phyloP scores from a whole-genome alignment of 2,888 invertebrate genomes.

The Nemotelus pantherinus region DNA sequence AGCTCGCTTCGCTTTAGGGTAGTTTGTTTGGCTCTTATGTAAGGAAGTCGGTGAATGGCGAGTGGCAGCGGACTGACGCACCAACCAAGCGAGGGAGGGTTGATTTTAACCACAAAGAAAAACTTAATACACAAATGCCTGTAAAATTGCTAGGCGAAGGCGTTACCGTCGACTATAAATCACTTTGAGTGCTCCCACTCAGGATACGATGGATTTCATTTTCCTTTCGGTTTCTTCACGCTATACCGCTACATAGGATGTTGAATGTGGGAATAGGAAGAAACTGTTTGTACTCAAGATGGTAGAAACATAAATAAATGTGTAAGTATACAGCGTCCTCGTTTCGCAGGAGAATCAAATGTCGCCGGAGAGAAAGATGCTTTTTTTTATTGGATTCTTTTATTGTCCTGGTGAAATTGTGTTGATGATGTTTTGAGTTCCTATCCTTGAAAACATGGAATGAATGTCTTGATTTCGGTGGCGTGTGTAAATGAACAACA shows the following conservation, averaged over 20 bases:
- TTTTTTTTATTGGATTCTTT: conserved; percentile 4
- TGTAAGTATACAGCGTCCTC: background rate
- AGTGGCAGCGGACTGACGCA: conserved; percentile 17
- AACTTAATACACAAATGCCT: conserved; percentile 50
- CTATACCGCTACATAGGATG: background rate
- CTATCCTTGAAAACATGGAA: too few relatives aligned
- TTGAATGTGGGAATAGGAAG: background rate
- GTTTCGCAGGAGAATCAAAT: background rate
- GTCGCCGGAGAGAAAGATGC: background rate
- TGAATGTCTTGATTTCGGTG: too few relatives aligned
- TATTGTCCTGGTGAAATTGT: background rate
- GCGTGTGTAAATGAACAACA: too few relatives aligned
- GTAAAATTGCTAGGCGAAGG: conserved; percentile 53
- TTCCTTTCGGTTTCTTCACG: conserved; percentile 9
- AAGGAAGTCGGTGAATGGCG: background rate
- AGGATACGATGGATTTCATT: conserved; percentile 41
- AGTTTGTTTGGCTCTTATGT: conserved; percentile 24
- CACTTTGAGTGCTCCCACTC: conserved; percentile 48
- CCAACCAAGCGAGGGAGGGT: background rate
- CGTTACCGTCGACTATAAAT: conserved; percentile 43
- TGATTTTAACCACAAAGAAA: conserved; percentile 41
- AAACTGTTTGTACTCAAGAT: conserved; percentile 5
- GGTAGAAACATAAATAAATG: conserved; percentile 24
- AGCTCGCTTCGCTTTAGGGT: conserved; percentile 12
- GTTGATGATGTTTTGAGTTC: too few relatives aligned